phyloP scores from a whole-genome alignment of 1,140 invertebrate genomes.

The Drosophila willistoni region DNA sequence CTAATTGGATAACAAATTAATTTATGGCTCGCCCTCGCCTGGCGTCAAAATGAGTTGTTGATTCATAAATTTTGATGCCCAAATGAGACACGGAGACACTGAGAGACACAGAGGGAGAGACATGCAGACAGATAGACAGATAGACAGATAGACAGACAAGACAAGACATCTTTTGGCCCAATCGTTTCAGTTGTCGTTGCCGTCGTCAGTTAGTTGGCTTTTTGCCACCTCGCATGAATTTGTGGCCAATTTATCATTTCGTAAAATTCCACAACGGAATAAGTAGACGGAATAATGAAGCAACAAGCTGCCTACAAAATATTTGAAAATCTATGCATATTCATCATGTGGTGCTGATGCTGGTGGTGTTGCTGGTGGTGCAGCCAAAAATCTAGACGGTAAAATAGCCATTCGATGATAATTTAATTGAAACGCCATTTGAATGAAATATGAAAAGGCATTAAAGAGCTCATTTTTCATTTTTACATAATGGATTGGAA shows the following conservation, averaged over 20 bases:
- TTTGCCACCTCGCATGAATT: slow-evolving; percentile 73
- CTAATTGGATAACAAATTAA: slow-evolving; percentile 80
- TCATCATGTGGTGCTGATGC: slow-evolving; percentile 25
- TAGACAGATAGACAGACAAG: slow-evolving; percentile 16
- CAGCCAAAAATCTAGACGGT: slow-evolving; percentile 17
- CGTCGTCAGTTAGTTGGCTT: slow-evolving; percentile 59
- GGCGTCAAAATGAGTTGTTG: slow-evolving; percentile 75
- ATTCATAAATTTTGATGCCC: slow-evolving; percentile 63
- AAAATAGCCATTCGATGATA: slow-evolving; percentile 67
- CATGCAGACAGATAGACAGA: slow-evolving; percentile 36
- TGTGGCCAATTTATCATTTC: slow-evolving; percentile 79
- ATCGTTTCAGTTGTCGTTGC: slow-evolving; percentile 40
- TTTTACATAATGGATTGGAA: slow-evolving; percentile 53
- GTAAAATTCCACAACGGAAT: slow-evolving; percentile 66
- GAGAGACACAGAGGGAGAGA: no score
- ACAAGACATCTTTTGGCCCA: background rate
- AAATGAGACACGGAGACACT: no score
- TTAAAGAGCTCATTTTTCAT: slow-evolving; percentile 52
- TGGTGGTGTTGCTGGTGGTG: no score
- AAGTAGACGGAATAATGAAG: slow-evolving; percentile 51
- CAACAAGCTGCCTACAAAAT: slow-evolving; percentile 61
- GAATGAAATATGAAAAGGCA: slow-evolving; percentile 19
- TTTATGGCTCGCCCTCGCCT: slow-evolving; percentile 62
- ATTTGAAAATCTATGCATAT: slow-evolving; percentile 63
- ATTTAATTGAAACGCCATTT: slow-evolving; percentile 66